Evolutionary conservation across 2,888 invertebrate species (phyloP).

Genomic region (Mythimna lalbum): DNA sequence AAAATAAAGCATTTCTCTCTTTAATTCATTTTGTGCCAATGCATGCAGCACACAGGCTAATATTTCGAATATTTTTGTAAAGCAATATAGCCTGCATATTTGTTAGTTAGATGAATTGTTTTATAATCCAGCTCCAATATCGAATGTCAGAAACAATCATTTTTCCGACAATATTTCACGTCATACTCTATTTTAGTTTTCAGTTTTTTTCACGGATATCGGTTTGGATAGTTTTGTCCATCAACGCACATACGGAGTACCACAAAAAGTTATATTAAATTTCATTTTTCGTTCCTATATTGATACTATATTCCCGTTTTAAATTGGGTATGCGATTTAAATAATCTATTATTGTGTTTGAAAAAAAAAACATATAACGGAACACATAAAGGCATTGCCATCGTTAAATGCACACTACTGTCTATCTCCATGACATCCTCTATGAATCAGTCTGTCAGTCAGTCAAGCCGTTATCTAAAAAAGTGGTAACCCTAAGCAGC

Average conservation of each 20-base stretch:
- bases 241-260: neutral
- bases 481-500: slow-evolving; percentile 72
- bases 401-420: slow-evolving; percentile 29
- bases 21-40: slow-evolving; percentile 10
- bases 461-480: slow-evolving; percentile 46
- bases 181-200: neutral
- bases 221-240: neutral
- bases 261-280: neutral
- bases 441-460: slow-evolving; percentile 41
- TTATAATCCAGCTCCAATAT: slow-evolving; percentile 15
- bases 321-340: neutral
- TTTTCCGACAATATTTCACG: slow-evolving; percentile 12
- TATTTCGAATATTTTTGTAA: slow-evolving; percentile 8
- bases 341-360: neutral
- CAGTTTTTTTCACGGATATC: neutral
- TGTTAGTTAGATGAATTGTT: slow-evolving; percentile 16
- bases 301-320: no score
- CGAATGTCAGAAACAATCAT: slow-evolving; percentile 8
- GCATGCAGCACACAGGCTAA: slow-evolving; percentile 1
- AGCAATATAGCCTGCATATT: slow-evolving; percentile 5
- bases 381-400: slow-evolving; percentile 9
- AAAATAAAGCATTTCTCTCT: slow-evolving; percentile 6
- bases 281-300: neutral
- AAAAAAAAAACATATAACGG: neutral
- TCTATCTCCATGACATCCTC: slow-evolving; percentile 21